Evolutionary conservation across 2,113 vertebrate genomes (phyloP).

Genomic region (Aramus guarauna): DNA sequence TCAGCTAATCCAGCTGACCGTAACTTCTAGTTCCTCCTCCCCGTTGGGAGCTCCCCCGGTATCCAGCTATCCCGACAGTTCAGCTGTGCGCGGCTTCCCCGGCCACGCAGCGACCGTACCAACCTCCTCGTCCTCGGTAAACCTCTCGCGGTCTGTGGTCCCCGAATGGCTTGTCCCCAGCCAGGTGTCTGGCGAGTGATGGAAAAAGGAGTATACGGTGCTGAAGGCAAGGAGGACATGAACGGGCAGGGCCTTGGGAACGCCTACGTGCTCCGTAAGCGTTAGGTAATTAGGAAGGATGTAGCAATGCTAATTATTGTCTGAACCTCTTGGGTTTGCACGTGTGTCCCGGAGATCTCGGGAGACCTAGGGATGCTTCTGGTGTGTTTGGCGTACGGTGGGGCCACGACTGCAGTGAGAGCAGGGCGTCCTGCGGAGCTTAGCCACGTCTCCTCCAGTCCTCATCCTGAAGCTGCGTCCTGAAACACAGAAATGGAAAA

Average conservation of each 20-base stretch:
- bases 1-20: fast-evolving
- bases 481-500: background rate
- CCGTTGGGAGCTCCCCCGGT: background rate
- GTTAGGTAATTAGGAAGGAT: background rate
- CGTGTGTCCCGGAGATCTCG: fast-evolving
- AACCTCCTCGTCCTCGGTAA: background rate
- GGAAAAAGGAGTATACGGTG: fast-evolving
- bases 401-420: background rate
- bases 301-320: background rate
- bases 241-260: background rate
- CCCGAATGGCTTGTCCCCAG: background rate
- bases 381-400: background rate
- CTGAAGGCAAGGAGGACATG: fast-evolving
- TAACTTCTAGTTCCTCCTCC: background rate
- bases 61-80: fast-evolving
- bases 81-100: fast-evolving
- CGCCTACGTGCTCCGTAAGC: fast-evolving
- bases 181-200: fast-evolving
- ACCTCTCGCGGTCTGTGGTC: fast-evolving
- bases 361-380: background rate
- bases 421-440: no score
- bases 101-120: fast-evolving
- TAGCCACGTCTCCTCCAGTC: background rate
- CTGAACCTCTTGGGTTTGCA: background rate
- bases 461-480: background rate